These are phyloP conservation scores for Hybos culiciformis DNA, from an alignment of 2,888 invertebrate genomes.

Conservation along the genomic window DNA sequence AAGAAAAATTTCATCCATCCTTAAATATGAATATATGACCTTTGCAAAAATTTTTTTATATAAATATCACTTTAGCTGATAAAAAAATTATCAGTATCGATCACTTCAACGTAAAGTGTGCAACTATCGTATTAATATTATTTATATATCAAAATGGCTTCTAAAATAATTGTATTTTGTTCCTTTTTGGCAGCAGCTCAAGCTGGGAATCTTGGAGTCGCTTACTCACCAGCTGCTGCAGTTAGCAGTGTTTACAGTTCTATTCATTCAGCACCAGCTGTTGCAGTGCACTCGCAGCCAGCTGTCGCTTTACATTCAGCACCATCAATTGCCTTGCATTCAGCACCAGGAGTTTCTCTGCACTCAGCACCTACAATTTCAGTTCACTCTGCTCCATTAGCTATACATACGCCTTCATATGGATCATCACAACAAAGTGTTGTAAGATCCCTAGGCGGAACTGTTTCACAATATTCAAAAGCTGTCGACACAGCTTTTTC, in stretches of 20 bases:
- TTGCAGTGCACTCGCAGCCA: conserved; percentile 15
- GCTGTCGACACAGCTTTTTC: conserved; percentile 46
- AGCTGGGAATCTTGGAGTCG: conserved; percentile 43
- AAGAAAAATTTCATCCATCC: too few relatives aligned
- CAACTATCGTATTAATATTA: too few relatives aligned
- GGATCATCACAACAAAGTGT: conserved; percentile 43
- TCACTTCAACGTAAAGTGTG: too few relatives aligned
- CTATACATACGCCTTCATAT: conserved; percentile 23
- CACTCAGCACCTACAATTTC: conserved; percentile 16
- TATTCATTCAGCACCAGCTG: conserved; percentile 17
- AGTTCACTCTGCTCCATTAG: conserved; percentile 17
- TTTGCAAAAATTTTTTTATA: too few relatives aligned
- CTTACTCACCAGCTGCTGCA: conserved; percentile 36
- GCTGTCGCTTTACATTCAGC: conserved; percentile 17
- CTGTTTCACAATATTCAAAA: conserved; percentile 44
- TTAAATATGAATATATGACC: too few relatives aligned
- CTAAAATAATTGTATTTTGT: conserved; percentile 41
- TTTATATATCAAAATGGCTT: conserved; percentile 33
- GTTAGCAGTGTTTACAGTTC: conserved; percentile 19
- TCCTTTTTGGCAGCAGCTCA: conserved; percentile 45
- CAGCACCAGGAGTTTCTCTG: conserved; percentile 16
- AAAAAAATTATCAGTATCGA: too few relatives aligned
- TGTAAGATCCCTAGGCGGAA: conserved; percentile 41
- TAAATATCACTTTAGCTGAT: too few relatives aligned
- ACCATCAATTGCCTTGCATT: conserved; percentile 8